Evolutionary conservation across 1,140 invertebrate genomes (phyloP), one percentile per base, ranked within the genome.

Genomic region (Proales similis): DNA sequence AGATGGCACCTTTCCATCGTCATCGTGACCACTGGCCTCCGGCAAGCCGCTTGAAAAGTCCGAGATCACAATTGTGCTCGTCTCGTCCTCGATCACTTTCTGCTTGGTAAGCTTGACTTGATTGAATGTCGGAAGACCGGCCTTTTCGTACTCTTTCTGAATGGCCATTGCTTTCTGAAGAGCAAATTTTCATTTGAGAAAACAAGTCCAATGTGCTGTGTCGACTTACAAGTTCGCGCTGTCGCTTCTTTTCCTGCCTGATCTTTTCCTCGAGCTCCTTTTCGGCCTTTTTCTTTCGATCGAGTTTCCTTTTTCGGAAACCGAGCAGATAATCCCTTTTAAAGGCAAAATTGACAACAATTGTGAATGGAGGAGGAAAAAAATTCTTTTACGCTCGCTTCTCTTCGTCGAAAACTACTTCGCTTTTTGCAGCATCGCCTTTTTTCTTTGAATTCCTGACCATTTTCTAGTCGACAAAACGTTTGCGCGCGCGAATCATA

Each of bases 251-350:
- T 57, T 57, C 51, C 5, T 57, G 29, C 20, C 24, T 38, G 14
- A 57, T 57, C 11, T 19, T 7, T 9, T 57, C 33, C 7, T 57
- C 36, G 7, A 57, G 36, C 11, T 57, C 51, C n/a, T 29, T 26
- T 17, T 20, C 24, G 5, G 51, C 51, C 22, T 57, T 57, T 42
- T 57, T 57, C 12, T 57, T 57, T n/a, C 51, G 36, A 19, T 57
- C 51, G 19, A 19, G 36, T 42, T 57, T 57, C 30, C 51, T 19
- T 27, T 57, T 57, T n/a, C 51, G 17, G 20, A 57, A 57, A 11
- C 51, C 51, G 30, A 57, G 36, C 4, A 57, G 20, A 26, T 57
- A 57, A 3, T 57, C 45, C 12, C 51, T 57, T 46, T 24, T 24
- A 17, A 46, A 3, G 3, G 27, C 11, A 46, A 46, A 36, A 53